Evolutionary conservation across 2,888 invertebrate genomes (phyloP), one percentile per base, ranked within the genome.

Genomic region (Melitaea athalia): DNA sequence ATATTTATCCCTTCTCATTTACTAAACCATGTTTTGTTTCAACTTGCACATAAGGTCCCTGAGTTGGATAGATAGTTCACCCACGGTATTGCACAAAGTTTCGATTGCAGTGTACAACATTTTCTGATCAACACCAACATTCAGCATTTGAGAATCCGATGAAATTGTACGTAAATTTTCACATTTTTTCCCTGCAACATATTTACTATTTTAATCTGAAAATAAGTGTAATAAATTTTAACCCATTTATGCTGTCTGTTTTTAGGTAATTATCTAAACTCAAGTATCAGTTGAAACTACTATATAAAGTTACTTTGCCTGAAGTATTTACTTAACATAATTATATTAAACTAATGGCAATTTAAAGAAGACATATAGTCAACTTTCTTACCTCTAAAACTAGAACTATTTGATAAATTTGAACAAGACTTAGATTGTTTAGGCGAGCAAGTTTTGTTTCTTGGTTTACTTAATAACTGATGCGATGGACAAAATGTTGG

Each of bases 41-140:
- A 81, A 76, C 55, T 76, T 78, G 62, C 72, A 75, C 75, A 83
- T 77, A 1, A 83, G 71, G 0, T 79, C 71, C 33, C 74, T 77
- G 3, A 85, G 70, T 52, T 84, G 83, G 0, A 68, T 63, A 0
- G 84, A 80, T 1, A 85, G 74, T 15, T 80, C 73, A 0, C 80
- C 81, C 0, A 85, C 79, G 0, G 83, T 82, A 1, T 70, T 74
- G 68, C 81, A 82, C 67, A 85, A 79, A 38, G 81, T 76, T 50
- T 82, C 78, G 3, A 85, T 73, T 3, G 77, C 74, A 5, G 68
- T 64, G 24, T 71, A 71, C 11, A 78, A 50, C 31, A 69, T 69
- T 50, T 74, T 74, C 14, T 73, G 75, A 10, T 73, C 70, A 14
- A 60, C 63, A 0, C 33, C 55, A 50, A 50, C 43, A 15, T 63